Conservation (phyloP, 2,113 vertebrate species). For the Mustela nigripes region DNA sequence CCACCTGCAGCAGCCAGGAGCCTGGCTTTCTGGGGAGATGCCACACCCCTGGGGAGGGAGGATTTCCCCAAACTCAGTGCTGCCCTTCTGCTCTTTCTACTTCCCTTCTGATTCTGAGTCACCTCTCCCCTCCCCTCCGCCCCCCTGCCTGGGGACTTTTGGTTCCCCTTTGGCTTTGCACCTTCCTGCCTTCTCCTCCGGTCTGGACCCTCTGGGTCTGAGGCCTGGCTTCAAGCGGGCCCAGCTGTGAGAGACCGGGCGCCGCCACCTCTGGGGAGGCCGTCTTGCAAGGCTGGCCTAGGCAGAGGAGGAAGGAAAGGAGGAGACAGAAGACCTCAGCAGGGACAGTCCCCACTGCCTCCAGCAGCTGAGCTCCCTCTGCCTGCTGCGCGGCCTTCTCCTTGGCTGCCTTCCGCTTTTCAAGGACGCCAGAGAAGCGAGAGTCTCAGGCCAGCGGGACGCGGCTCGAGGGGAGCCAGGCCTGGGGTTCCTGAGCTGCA, state of each 20-base stretch:
- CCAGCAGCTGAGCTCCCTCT: not conserved
- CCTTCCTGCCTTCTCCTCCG: not conserved
- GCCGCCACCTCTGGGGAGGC: not conserved
- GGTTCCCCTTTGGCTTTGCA: not conserved
- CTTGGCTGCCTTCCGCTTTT: conserved; percentile 51
- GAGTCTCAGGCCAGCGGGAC: not conserved
- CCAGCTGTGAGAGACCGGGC: not conserved
- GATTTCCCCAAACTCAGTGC: not conserved
- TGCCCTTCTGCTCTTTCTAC: not conserved
- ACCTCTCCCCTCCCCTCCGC: not conserved
- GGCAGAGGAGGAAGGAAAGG: not conserved
- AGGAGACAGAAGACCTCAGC: not conserved
- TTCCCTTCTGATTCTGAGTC: conserved; percentile 68
- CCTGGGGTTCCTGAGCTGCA: not conserved
- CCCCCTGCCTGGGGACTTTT: not conserved
- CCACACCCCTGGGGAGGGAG: not conserved
- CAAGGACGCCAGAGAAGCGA: not conserved
- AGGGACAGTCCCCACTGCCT: not conserved
- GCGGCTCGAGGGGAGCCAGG: not conserved
- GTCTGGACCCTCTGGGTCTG: not conserved
- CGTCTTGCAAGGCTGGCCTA: not conserved
- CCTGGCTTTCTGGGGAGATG: not conserved
- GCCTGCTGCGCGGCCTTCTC: not conserved
- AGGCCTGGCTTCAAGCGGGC: not conserved
- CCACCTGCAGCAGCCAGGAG: not conserved